Conservation (phyloP, 2,888 invertebrate species). For the Erebia ligea region DNA sequence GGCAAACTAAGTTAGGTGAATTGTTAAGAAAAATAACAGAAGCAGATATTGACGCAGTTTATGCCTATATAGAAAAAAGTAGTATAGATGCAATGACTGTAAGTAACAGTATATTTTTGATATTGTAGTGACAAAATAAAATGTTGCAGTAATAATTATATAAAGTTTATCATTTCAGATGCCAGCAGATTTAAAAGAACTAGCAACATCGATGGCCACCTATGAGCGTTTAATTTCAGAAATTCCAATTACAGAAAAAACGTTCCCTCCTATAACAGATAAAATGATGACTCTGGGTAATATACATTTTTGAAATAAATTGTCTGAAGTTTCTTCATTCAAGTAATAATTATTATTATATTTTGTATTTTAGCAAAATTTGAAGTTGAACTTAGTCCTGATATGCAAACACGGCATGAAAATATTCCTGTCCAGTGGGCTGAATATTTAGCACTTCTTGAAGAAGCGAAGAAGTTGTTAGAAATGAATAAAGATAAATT, state of each 20-base stretch:
- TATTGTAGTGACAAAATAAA: background rate
- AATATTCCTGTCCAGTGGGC: conserved; percentile 87
- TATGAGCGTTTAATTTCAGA: conserved; percentile 88
- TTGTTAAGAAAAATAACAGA: conserved; percentile 85
- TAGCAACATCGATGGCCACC: conserved; percentile 86
- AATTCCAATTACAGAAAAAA: conserved; percentile 84
- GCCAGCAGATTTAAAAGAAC: conserved; percentile 89
- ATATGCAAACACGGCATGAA: conserved; percentile 81
- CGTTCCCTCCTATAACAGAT: conserved; percentile 89
- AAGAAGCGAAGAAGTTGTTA: conserved; percentile 88
- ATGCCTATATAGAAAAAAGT: conserved; percentile 69
- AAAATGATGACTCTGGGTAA: conserved; percentile 87
- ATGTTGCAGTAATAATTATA: background rate
- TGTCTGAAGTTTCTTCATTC: background rate
- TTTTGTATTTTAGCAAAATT: conserved; percentile 82
- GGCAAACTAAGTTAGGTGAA: conserved; percentile 90
- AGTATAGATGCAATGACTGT: conserved; percentile 73
- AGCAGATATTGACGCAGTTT: conserved; percentile 80
- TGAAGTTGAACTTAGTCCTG: conserved; percentile 86
- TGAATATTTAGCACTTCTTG: conserved; percentile 86
- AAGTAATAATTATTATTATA: background rate
- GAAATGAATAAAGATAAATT: conserved; percentile 89
- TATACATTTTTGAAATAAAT: background rate
- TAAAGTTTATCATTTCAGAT: conserved; percentile 66
- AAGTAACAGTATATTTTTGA: conserved; percentile 22